phyloP scores from a whole-genome alignment of 1,140 invertebrate genomes.

The Apis dorsata region DNA sequence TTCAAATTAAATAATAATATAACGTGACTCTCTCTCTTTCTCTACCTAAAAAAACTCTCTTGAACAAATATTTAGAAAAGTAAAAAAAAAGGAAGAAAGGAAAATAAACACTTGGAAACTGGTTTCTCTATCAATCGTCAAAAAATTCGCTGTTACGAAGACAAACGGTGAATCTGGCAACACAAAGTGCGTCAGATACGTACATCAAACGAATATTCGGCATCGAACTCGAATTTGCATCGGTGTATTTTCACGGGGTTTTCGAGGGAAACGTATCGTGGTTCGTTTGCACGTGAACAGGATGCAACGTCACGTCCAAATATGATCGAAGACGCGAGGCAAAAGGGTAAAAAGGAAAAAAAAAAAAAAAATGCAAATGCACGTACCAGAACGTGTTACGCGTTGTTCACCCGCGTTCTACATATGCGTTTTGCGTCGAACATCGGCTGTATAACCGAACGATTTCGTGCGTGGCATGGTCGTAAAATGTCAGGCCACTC shows the following conservation, averaged over 20 bases:
- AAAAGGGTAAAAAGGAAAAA: not conserved
- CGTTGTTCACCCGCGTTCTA: not conserved
- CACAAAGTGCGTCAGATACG: not conserved
- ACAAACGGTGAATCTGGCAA: not conserved
- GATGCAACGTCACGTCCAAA: constrained; percentile 13
- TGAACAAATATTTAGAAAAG: not conserved
- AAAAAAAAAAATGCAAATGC: not conserved
- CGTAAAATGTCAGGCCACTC: constrained; percentile 40
- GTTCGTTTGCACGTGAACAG: not conserved
- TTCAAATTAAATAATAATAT: not conserved
- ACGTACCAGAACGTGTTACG: not conserved
- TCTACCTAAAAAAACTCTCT: too few relatives aligned
- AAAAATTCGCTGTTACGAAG: not conserved
- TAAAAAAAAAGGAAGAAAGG: not conserved
- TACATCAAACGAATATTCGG: not conserved
- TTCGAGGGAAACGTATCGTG: not conserved
- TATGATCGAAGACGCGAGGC: constrained; percentile 29
- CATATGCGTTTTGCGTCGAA: constrained; percentile 1
- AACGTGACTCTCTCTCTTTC: not conserved
- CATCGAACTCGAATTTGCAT: not conserved
- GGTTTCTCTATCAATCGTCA: not conserved
- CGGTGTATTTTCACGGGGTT: not conserved
- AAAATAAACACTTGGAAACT: not conserved
- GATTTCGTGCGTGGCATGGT: constrained; percentile 7
- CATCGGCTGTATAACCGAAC: not conserved